Evolutionary conservation across 1,140 invertebrate species (phyloP).

Genomic region (Caerostris darwini): DNA sequence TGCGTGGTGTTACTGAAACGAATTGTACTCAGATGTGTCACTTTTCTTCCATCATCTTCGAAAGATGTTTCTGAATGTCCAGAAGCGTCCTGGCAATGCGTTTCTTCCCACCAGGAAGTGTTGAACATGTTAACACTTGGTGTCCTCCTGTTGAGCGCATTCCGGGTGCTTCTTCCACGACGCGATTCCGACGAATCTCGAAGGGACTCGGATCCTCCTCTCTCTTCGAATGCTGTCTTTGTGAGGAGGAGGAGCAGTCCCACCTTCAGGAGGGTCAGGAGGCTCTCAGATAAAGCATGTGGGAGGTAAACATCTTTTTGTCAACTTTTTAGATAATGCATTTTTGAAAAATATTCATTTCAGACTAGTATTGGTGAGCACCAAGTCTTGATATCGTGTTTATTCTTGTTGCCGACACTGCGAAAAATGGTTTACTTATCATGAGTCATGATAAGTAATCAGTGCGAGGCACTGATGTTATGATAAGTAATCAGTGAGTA

Average conservation of each 20-base stretch:
- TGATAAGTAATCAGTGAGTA: too few species aligned
- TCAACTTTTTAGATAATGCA: not conserved
- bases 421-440: too few species aligned
- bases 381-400: too few species aligned
- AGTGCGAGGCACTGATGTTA: too few species aligned
- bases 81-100: not conserved
- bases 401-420: too few species aligned
- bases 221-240: constrained; percentile 42
- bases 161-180: constrained; percentile 45
- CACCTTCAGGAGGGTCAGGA: constrained; percentile 48
- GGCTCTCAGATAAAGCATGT: constrained; percentile 68
- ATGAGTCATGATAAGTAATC: too few species aligned
- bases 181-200: not conserved
- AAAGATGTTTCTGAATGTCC: not conserved
- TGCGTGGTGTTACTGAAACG: constrained; percentile 17
- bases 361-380: too few species aligned
- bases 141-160: constrained; percentile 43
- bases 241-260: constrained; percentile 68
- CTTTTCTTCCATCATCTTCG: not conserved
- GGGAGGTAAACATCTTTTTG: constrained; percentile 53
- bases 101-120: not conserved
- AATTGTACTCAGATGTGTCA: constrained; percentile 30
- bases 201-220: constrained; percentile 3
- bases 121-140: constrained; percentile 61
- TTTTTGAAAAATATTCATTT: not conserved